A percentile compares a stretch with the other conserved stretches of the same genome.
Evolutionary conservation across 1,140 invertebrate species (phyloP).

Genomic region (Brachionus plicatilis): DNA sequence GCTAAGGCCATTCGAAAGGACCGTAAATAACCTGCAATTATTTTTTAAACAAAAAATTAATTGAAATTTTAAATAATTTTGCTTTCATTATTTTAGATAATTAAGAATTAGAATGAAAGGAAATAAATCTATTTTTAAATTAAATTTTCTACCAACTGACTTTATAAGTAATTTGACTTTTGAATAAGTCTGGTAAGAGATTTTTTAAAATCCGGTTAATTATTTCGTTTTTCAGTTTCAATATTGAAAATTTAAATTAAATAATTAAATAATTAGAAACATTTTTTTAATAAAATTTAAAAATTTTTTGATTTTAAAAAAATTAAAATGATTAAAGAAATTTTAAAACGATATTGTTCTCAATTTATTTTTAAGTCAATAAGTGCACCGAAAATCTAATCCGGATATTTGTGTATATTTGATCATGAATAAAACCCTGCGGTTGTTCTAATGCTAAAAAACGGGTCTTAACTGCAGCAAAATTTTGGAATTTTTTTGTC

Average conservation of each 20-base stretch:
- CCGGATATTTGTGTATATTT: too few species aligned
- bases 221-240: too few species aligned
- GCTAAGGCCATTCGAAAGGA: too few species aligned
- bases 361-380: not conserved
- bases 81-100: not conserved
- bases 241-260: not conserved
- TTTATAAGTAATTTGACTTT: too few species aligned
- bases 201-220: too few species aligned
- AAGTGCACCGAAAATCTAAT: too few species aligned
- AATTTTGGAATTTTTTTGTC: not conserved
- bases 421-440: too few species aligned
- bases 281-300: not conserved
- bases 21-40: too few species aligned
- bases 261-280: not conserved
- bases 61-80: not conserved
- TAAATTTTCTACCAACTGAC: too few species aligned
- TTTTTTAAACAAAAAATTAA: not conserved
- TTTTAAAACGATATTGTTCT: too few species aligned
- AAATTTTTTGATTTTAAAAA: not conserved
- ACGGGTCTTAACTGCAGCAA: not conserved
- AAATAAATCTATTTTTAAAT: not conserved
- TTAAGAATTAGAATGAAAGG: not conserved
- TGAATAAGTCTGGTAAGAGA: too few species aligned
- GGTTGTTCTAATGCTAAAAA: not conserved
- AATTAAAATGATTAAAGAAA: not conserved